A percentile compares a stretch with the other conserved stretches of the same genome.
These are phyloP conservation scores for Zaprionus ghesquierei DNA, from an alignment of 1,140 invertebrate species.

Conservation along the genomic window DNA sequence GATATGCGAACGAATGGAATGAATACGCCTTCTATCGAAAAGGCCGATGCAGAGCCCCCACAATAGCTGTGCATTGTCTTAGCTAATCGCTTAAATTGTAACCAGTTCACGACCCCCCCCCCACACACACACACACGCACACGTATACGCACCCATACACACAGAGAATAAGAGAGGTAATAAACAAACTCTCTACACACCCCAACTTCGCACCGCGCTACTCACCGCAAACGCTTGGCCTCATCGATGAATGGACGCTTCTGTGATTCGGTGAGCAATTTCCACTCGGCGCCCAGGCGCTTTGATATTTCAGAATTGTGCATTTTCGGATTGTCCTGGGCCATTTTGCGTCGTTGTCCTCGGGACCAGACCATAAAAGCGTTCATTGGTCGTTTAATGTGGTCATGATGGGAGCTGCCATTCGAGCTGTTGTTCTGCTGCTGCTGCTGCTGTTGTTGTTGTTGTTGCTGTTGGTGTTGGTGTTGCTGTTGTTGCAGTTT, in stretches of 20 bases:
- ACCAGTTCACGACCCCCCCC: conserved; percentile 54
- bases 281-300: conserved; percentile 94
- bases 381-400: conserved; percentile 96
- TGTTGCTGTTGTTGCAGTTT: conserved; percentile 51
- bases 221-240: conserved; percentile 95
- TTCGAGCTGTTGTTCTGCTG: conserved; percentile 28
- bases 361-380: conserved; percentile 97
- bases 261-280: conserved; percentile 92
- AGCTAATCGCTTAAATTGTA: conserved; percentile 79
- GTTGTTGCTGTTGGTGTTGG: conserved; percentile 47
- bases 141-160: conserved; percentile 4
- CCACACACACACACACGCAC: conserved; percentile 12
- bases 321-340: conserved; percentile 99
- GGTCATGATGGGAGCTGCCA: conserved; percentile 84
- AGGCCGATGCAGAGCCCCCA: conserved; percentile 39
- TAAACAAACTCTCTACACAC: conserved; percentile 7
- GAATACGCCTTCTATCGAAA: conserved; percentile 43
- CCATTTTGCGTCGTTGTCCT: conserved; percentile 96
- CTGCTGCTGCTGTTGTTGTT: conserved; percentile 36
- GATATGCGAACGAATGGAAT: conserved; percentile 53
- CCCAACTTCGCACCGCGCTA: conserved; percentile 52
- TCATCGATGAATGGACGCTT: conserved; percentile 98
- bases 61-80: conserved; percentile 76
- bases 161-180: neutral
- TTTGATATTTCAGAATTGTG: conserved; percentile 98